phyloP scores from a whole-genome alignment of 2,113 vertebrate species.

The Callaeas wilsoni region DNA sequence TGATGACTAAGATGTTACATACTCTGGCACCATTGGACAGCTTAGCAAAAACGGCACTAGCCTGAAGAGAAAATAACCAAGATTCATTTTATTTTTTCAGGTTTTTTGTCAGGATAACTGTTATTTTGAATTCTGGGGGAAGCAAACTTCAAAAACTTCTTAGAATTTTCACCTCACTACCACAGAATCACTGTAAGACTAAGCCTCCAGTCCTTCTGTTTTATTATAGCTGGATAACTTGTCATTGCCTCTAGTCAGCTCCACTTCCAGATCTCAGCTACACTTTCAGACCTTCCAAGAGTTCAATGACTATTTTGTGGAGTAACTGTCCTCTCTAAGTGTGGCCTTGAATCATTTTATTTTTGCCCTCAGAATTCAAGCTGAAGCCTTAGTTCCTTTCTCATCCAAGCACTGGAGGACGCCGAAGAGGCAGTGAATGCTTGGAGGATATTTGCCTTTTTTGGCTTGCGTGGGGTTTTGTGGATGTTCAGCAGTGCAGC shows the following conservation, averaged over 20 bases:
- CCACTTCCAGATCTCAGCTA: background rate
- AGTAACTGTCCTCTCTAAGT: background rate
- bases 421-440: background rate
- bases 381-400: background rate
- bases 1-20: slow-evolving; percentile 53
- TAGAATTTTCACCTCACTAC: background rate
- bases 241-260: background rate
- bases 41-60: slow-evolving; percentile 10
- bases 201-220: background rate
- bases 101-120: background rate
- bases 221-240: background rate
- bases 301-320: background rate
- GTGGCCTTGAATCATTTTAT: background rate
- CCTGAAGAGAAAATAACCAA: slow-evolving; percentile 21
- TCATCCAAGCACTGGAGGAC: background rate
- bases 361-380: background rate
- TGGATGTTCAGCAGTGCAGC: background rate
- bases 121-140: background rate
- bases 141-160: background rate
- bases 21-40: background rate
- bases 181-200: background rate
- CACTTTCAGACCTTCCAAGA: background rate
- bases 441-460: background rate
- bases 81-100: background rate
- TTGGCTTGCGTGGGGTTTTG: background rate